Evolutionary conservation across 1,140 invertebrate species (phyloP).

Genomic region (Phocides pigmalion): DNA sequence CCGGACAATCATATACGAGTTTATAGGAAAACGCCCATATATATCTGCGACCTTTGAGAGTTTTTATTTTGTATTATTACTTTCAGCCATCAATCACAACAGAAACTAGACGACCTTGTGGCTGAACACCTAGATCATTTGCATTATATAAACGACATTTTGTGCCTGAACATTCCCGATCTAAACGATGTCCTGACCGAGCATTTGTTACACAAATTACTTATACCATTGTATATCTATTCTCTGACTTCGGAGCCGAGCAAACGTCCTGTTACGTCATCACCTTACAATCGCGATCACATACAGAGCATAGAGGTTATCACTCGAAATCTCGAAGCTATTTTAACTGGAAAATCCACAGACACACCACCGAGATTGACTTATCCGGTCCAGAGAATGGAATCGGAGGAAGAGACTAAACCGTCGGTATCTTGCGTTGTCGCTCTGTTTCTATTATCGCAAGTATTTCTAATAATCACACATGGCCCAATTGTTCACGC

Average conservation of each 20-base stretch:
- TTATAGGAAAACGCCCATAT: too few relatives aligned
- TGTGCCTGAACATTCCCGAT: slow-evolving; percentile 95
- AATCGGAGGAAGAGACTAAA: slow-evolving; percentile 81
- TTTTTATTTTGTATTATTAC: slow-evolving; percentile 18
- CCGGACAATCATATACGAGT: too few relatives aligned
- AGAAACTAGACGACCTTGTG: slow-evolving; percentile 96
- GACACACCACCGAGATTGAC: slow-evolving; percentile 68
- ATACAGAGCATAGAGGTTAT: slow-evolving; percentile 84
- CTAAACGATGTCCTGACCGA: slow-evolving; percentile 98
- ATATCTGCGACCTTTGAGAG: too few relatives aligned
- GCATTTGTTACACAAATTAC: slow-evolving; percentile 95
- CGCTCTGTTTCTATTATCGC: slow-evolving; percentile 95
- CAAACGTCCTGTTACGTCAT: slow-evolving; percentile 56
- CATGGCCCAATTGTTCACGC: slow-evolving; percentile 94
- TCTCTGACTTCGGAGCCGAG: slow-evolving; percentile 88
- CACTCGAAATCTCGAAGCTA: slow-evolving; percentile 85
- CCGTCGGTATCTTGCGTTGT: slow-evolving; percentile 94
- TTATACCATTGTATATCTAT: slow-evolving; percentile 97
- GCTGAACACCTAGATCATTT: slow-evolving; percentile 99
- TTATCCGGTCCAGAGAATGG: slow-evolving; percentile 68
- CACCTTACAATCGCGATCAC: slow-evolving; percentile 70
- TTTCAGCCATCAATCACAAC: slow-evolving; percentile 94
- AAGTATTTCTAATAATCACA: slow-evolving; percentile 98
- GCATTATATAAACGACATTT: slow-evolving; percentile 99
- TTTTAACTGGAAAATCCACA: slow-evolving; percentile 84